These are phyloP conservation scores for Myotis vivesi DNA, from an alignment of 2,797 vertebrate species.

Conservation along the genomic window DNA sequence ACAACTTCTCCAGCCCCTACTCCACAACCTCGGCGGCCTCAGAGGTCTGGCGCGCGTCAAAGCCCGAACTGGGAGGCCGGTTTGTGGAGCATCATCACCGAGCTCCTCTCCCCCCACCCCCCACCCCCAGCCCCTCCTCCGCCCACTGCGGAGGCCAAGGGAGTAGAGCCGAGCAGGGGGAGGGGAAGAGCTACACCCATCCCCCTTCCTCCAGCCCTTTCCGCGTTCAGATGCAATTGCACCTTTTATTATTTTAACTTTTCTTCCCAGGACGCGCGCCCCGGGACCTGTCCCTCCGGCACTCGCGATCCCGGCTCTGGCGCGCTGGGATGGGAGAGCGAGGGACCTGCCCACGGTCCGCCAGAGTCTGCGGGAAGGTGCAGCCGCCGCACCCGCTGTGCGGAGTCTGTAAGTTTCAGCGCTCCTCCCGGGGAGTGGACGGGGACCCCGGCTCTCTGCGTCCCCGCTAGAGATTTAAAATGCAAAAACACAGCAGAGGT, in stretches of 20 bases:
- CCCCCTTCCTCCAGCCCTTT: not conserved
- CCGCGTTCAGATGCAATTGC: not conserved
- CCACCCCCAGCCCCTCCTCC: not conserved
- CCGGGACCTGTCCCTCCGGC: not conserved
- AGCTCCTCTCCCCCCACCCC: not conserved
- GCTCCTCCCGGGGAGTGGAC: not conserved
- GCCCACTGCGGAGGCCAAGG: not conserved
- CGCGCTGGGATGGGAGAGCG: conserved; percentile 51
- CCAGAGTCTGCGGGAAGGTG: not conserved
- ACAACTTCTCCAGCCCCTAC: not conserved
- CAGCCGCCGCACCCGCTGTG: not conserved
- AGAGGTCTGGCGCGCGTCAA: not conserved
- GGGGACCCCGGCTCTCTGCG: not conserved
- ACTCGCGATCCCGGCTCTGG: not conserved
- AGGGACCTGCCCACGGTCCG: not conserved
- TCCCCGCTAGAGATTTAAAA: not conserved
- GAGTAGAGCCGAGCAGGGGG: not conserved
- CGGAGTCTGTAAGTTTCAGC: conserved; percentile 67
- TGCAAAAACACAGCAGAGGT: not conserved
- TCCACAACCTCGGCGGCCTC: not conserved
- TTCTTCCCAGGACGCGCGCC: not conserved
- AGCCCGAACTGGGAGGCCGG: not conserved
- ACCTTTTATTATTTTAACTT: conserved; percentile 54
- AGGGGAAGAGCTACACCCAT: conserved; percentile 2
- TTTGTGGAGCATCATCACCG: not conserved